Conservation (phyloP, 2,113 vertebrate species). For the Pao palembangensis region DNA sequence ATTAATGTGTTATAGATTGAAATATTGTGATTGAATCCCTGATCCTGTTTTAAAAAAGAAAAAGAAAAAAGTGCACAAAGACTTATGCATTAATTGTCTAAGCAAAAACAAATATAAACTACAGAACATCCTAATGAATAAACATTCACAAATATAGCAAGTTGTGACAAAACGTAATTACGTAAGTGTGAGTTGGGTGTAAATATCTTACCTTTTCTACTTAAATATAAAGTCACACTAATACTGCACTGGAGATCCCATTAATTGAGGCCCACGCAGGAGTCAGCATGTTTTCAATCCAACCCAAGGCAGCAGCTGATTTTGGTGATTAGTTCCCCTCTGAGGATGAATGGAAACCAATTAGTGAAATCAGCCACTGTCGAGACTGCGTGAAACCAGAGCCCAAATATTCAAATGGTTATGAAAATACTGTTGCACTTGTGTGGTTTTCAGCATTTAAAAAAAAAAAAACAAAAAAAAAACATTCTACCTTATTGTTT, state of each 20-base stretch:
- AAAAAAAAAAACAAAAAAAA: background rate
- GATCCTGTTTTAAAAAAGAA: no score
- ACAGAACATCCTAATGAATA: background rate
- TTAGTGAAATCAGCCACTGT: constrained; percentile 63
- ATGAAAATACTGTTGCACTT: constrained; percentile 38
- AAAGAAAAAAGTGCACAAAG: background rate
- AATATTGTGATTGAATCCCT: no score
- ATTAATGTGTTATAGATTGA: no score
- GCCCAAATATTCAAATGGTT: constrained; percentile 42
- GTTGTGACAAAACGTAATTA: background rate
- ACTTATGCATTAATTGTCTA: background rate
- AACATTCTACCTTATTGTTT: constrained; percentile 22
- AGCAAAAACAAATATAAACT: background rate
- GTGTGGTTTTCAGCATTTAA: constrained; percentile 49
- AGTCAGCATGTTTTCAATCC: constrained; percentile 53
- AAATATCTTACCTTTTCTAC: background rate
- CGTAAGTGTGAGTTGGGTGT: constrained; percentile 1
- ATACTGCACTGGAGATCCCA: constrained; percentile 2
- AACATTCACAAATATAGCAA: no score
- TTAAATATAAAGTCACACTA: constrained; percentile 17
- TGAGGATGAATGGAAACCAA: constrained; percentile 67
- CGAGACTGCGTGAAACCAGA: constrained; percentile 32
- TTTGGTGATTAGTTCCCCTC: constrained; percentile 61
- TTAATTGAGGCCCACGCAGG: constrained; percentile 10
- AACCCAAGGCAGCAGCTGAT: constrained; percentile 52